These are phyloP conservation scores for Coenonympha glycerion DNA, from an alignment of 2,888 invertebrate genomes.

Conservation along the genomic window DNA sequence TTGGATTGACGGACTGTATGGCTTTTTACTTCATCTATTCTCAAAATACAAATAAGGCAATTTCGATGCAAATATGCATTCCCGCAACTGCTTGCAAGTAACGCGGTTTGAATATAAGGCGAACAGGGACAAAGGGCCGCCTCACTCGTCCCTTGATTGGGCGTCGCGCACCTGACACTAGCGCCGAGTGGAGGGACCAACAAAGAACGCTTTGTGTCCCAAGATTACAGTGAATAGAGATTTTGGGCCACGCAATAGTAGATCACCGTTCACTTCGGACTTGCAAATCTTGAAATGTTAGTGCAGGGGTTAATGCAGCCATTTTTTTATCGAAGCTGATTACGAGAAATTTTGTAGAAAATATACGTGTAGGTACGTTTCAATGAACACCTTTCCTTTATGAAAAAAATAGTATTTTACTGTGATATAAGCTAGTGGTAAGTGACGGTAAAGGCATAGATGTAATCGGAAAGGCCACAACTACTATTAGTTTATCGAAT, in stretches of 20 bases:
- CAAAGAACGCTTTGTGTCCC: constrained; percentile 45
- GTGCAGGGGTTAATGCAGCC: no score
- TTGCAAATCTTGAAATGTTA: no score
- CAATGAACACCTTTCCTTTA: no score
- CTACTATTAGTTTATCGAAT: no score
- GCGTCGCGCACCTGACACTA: constrained; percentile 62
- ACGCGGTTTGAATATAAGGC: constrained; percentile 32
- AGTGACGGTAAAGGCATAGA: no score
- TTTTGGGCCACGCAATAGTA: no score
- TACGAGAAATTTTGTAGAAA: no score
- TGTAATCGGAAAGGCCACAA: no score
- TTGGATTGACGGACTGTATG: background rate
- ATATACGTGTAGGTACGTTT: no score
- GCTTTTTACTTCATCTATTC: no score
- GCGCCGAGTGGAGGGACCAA: constrained; percentile 59
- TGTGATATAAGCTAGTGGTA: background rate
- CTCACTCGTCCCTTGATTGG: constrained; percentile 67
- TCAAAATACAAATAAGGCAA: constrained; percentile 1
- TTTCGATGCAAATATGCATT: constrained; percentile 8
- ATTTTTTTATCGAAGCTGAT: no score
- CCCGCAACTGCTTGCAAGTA: constrained; percentile 13
- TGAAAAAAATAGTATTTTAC: background rate
- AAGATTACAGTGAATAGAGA: constrained; percentile 20
- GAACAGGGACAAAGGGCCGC: constrained; percentile 63
- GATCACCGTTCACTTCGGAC: no score